A percentile compares a stretch with the other conserved stretches of the same genome.
These are phyloP conservation scores for Eulemur rubriventer DNA, from an alignment of 2,797 vertebrate genomes.

Conservation along the genomic window DNA sequence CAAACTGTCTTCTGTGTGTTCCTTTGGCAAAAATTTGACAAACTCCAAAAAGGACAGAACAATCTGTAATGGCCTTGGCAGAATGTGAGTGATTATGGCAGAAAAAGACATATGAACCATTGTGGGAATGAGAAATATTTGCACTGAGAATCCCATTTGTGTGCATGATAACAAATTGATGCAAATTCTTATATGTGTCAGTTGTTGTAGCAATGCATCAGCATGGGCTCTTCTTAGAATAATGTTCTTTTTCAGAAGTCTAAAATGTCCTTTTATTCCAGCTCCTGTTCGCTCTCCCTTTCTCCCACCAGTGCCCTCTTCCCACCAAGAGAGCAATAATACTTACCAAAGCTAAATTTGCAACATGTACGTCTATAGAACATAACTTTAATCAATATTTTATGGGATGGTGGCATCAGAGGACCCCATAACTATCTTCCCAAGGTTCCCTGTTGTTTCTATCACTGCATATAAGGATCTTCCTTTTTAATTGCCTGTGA, in stretches of 20 bases:
- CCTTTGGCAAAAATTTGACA: conserved; percentile 55
- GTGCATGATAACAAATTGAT: conserved; percentile 40
- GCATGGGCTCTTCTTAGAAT: conserved; percentile 1
- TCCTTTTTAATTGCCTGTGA: conserved; percentile 5
- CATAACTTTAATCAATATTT: conserved; percentile 44
- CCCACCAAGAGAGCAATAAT: not conserved
- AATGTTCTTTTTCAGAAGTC: conserved; percentile 1
- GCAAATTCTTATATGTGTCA: conserved; percentile 44
- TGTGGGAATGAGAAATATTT: conserved; percentile 60
- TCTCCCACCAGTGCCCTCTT: not conserved
- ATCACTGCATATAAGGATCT: conserved; percentile 16
- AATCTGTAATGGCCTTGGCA: conserved; percentile 52
- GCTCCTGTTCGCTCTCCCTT: conserved; percentile 9
- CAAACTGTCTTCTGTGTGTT: conserved; percentile 41
- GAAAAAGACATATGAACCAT: conserved; percentile 39
- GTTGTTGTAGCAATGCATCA: not conserved
- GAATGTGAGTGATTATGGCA: conserved; percentile 54
- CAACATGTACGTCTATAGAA: not conserved
- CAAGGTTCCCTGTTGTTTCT: conserved; percentile 3
- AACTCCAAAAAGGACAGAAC: conserved; percentile 62
- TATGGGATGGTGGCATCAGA: not conserved
- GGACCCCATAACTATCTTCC: conserved; percentile 3
- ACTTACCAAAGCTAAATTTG: conserved; percentile 45
- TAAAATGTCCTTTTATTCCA: not conserved
- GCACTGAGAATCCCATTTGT: conserved; percentile 6